phyloP scores from a whole-genome alignment of 35 echinoderm and acorn worm species.

The Diadema setosum region DNA sequence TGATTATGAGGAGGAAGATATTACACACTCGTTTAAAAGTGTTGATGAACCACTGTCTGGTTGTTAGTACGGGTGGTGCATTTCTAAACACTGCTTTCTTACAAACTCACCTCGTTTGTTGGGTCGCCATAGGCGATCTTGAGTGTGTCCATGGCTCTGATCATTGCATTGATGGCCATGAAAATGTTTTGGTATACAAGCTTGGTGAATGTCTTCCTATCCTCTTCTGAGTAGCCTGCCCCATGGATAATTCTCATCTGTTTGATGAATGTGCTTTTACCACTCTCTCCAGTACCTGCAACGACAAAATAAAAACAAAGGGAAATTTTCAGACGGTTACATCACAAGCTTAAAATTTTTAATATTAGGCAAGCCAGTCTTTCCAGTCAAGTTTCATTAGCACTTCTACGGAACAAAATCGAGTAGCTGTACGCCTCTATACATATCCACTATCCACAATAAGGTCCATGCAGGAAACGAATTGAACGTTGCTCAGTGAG shows the following conservation, averaged over 20 bases:
- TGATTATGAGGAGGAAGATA: too few relatives aligned
- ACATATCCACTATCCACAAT: too few relatives aligned
- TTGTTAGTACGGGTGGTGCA: too few relatives aligned
- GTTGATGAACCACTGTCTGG: too few relatives aligned
- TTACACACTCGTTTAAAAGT: too few relatives aligned
- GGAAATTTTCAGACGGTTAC: not conserved
- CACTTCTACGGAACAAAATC: too few relatives aligned
- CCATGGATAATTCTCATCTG: constrained; percentile 99
- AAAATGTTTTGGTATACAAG: constrained; percentile 99
- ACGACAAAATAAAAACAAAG: not conserved
- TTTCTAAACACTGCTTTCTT: too few relatives aligned
- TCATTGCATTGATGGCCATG: constrained; percentile 98
- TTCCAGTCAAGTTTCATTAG: too few relatives aligned
- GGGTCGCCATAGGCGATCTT: constrained; percentile 94
- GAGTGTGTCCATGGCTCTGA: constrained; percentile 98
- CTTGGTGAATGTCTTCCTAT: constrained; percentile 98
- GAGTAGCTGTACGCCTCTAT: too few relatives aligned
- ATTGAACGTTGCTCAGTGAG: too few relatives aligned
- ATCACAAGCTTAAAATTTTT: too few relatives aligned
- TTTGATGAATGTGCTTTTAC: constrained; percentile 99
- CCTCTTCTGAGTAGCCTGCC: constrained; percentile 97
- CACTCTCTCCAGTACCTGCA: constrained; percentile 98
- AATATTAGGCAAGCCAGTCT: not conserved
- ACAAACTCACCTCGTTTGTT: constrained; percentile 87
- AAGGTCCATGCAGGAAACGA: too few relatives aligned